These are phyloP conservation scores for Aleiodes leptofemur DNA, from an alignment of 2,888 invertebrate genomes.

Conservation along the genomic window DNA sequence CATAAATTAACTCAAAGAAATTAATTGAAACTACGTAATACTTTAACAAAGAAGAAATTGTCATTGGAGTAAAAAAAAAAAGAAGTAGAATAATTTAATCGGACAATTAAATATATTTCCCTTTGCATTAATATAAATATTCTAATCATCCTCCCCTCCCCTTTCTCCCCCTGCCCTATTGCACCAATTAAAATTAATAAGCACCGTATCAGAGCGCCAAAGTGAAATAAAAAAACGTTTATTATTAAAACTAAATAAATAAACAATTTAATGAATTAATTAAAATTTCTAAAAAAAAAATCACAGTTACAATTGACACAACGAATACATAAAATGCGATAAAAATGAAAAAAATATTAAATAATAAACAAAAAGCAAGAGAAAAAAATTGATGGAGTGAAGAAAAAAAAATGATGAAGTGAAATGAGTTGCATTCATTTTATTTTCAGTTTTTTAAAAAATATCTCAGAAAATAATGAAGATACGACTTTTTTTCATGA, in stretches of 20 bases:
- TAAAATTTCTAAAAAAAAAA: constrained; percentile 38
- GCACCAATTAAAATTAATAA: constrained; percentile 42
- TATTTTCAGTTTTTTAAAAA: too few relatives aligned
- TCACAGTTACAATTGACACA: constrained; percentile 56
- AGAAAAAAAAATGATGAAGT: neutral
- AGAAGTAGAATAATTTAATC: constrained; percentile 15
- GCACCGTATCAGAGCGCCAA: constrained; percentile 38
- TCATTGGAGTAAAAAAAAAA: constrained; percentile 4
- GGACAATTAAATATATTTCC: constrained; percentile 26
- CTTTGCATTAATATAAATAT: constrained; percentile 7
- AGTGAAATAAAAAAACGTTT: constrained; percentile 8
- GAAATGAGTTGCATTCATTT: too few relatives aligned
- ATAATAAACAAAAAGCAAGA: constrained; percentile 18
- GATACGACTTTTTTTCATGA: too few relatives aligned
- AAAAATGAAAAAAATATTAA: neutral
- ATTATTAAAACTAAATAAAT: constrained; percentile 16
- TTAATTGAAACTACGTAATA: neutral
- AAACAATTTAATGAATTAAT: constrained; percentile 28
- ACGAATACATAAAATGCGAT: constrained; percentile 56
- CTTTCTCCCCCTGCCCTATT: neutral
- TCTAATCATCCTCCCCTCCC: constrained; percentile 3
- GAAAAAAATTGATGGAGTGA: constrained; percentile 26
- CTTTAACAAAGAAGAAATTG: neutral
- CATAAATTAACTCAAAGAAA: constrained; percentile 37
- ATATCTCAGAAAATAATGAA: too few relatives aligned